Evolutionary conservation across 2,797 vertebrate genomes (phyloP), one percentile per base, ranked within the genome.

Genomic region (Sphaeramia orbicularis): DNA sequence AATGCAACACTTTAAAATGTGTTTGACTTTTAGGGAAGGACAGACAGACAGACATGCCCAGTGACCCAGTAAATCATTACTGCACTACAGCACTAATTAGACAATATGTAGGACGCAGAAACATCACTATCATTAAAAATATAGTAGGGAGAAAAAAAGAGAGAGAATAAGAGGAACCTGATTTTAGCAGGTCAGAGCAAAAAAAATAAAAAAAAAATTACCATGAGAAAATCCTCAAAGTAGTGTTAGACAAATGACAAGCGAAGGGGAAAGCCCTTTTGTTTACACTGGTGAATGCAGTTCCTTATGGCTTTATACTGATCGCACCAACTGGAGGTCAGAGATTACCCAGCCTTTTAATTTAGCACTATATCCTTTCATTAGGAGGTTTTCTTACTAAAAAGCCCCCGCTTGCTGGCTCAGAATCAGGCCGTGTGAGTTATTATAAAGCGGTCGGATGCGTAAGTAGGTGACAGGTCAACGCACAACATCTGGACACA

Each of bases 401-500:
- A 83, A 77, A 68, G 66, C 70, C 42, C 42, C 18, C 10, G 15
- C 19, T 9, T 9, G 52, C 58, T 51, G 1, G 2, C 16, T 62
- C n/a, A 38, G 48, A 81, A 76, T 62, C 69, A 69, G 80, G 69
- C 69, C 77, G 69, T 35, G 71, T 24, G 69, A 53, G 58, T 21
- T 37, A 30, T 70, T 61, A 69, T 6, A 24, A n/a, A 35, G 70
- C 60, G 62, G 10, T 62, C 21, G 38, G 76, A 7, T 48, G 21
- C 50, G 52, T 66, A 68, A 90, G 69, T 80, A 66, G 85, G 77
- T 86, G 83, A 86, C 68, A 66, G 86, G 83, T 87, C 85, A 81
- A 42, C 48, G 35, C 65, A 35, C 75, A 87, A 87, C 88, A 90
- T 89, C 86, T 90, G 83, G 84, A 83, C 74, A 83, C 74, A 35